phyloP scores from a whole-genome alignment of 1,140 invertebrate genomes.

The Cydia splendana region DNA sequence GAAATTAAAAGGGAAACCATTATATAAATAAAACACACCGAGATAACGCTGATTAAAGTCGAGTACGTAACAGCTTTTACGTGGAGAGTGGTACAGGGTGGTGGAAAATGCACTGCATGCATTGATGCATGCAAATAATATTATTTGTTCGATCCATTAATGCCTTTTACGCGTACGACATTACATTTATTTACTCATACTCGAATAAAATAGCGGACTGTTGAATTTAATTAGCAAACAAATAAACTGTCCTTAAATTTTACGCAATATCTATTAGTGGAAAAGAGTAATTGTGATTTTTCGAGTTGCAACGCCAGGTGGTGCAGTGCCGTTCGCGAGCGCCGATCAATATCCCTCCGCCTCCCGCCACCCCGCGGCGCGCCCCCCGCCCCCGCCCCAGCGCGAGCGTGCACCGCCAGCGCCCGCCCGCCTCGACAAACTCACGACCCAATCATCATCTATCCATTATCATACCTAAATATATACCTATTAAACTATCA shows the following conservation, averaged over 20 bases:
- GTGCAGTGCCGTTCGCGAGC: slow-evolving; percentile 45
- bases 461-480: neutral
- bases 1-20: neutral
- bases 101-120: neutral
- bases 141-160: neutral
- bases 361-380: neutral
- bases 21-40: neutral
- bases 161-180: neutral
- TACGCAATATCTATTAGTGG: neutral
- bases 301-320: slow-evolving; percentile 54
- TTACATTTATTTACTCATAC: neutral
- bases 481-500: neutral
- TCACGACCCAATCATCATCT: neutral
- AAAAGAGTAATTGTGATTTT: slow-evolving; percentile 41
- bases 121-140: too few relatives aligned
- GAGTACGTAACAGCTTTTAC: neutral
- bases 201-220: neutral
- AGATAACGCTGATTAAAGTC: neutral
- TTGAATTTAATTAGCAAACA: neutral
- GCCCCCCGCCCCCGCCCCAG: slow-evolving; percentile 20
- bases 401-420: slow-evolving; percentile 35
- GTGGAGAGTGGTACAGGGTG: neutral
- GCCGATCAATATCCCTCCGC: slow-evolving; percentile 53
- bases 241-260: neutral
- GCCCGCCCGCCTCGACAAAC: neutral